phyloP scores from a whole-genome alignment of 1,140 invertebrate species.

The Pseudomyrmex gracilis region DNA sequence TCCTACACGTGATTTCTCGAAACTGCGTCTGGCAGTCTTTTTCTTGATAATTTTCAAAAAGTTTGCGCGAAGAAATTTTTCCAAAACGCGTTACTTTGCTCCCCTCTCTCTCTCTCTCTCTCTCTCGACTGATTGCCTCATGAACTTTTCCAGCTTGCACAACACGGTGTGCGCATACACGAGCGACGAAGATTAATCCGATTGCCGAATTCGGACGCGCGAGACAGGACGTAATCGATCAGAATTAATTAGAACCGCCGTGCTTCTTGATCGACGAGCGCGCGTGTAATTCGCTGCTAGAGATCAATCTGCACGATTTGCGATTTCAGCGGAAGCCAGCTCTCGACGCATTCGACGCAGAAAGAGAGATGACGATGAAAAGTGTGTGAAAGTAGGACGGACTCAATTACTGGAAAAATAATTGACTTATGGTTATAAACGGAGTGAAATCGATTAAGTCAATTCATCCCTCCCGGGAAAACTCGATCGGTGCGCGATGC shows the following conservation, averaged over 20 bases:
- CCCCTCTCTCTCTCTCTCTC: neutral
- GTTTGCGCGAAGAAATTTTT: neutral
- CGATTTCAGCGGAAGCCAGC: constrained; percentile 45
- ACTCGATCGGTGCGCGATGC: constrained; percentile 55
- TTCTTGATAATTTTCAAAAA: neutral
- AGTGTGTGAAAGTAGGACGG: neutral
- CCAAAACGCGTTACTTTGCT: neutral
- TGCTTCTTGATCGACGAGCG: constrained; percentile 55
- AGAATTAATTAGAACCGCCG: constrained; percentile 65
- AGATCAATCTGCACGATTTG: constrained; percentile 52
- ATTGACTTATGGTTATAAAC: constrained; percentile 60
- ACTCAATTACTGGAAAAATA: constrained; percentile 67
- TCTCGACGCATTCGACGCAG: neutral
- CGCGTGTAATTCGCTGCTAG: constrained; percentile 26
- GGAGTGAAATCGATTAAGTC: constrained; percentile 53
- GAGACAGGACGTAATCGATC: constrained; percentile 55
- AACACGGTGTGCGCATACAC: neutral
- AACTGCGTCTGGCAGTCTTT: neutral
- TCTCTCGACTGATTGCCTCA: neutral
- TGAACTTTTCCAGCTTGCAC: neutral
- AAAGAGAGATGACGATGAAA: constrained; percentile 21
- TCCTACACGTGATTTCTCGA: neutral
- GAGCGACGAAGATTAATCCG: constrained; percentile 32
- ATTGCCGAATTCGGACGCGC: constrained; percentile 49
- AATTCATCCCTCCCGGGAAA: constrained; percentile 26